These are phyloP conservation scores for Zaprionus lineosus DNA, from an alignment of 2,888 invertebrate species.

Conservation along the genomic window DNA sequence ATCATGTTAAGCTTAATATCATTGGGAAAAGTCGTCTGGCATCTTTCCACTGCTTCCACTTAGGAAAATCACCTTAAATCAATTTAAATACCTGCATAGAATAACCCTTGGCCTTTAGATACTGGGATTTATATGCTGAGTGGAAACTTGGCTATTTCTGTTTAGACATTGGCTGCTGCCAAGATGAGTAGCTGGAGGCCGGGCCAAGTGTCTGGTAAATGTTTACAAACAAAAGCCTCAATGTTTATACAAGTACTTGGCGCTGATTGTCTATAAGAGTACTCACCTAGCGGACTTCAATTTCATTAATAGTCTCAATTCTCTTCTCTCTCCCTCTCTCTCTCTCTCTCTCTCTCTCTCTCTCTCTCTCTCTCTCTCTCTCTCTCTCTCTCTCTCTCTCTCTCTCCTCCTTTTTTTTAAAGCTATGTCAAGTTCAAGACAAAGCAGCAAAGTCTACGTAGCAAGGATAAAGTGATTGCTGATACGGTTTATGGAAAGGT, in stretches of 20 bases:
- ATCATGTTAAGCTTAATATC: no score
- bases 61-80: no score
- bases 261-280: constrained; percentile 24
- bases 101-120: background rate
- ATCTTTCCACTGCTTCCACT: background rate
- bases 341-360: background rate
- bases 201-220: constrained; percentile 9
- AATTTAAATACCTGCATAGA: no score
- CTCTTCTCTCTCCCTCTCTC: background rate
- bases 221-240: constrained; percentile 24
- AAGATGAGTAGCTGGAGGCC: constrained; percentile 1
- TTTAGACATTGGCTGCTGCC: constrained; percentile 1
- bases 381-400: no score
- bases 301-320: constrained; percentile 13
- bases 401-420: constrained; percentile 31
- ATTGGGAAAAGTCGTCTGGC: no score
- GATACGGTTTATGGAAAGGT: constrained; percentile 80
- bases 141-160: constrained; percentile 2
- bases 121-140: no score
- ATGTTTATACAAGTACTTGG: constrained; percentile 26
- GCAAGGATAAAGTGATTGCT: constrained; percentile 79
- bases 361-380: background rate
- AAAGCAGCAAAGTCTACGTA: constrained; percentile 78
- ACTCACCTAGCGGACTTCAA: constrained; percentile 27
- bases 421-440: constrained; percentile 82